phyloP scores from a whole-genome alignment of 2,888 invertebrate genomes.

The Melikaiella ostensackeni region DNA sequence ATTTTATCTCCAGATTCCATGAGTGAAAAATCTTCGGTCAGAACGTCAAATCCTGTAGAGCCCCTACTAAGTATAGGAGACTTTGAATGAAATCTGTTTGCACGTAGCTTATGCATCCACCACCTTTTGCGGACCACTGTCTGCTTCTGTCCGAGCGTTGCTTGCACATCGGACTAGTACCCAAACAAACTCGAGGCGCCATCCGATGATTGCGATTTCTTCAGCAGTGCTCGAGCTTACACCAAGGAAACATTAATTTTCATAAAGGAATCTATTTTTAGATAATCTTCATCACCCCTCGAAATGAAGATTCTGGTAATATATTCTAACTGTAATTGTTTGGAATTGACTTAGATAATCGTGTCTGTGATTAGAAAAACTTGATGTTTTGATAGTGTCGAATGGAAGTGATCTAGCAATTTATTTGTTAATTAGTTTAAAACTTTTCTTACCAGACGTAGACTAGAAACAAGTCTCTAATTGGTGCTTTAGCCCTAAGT shows the following conservation, averaged over 20 bases:
- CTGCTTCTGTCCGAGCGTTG: slow-evolving; percentile 58
- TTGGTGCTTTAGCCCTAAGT: background rate
- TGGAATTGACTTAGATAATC: no score
- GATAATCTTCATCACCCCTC: slow-evolving; percentile 52
- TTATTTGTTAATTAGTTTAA: no score
- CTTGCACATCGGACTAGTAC: slow-evolving; percentile 64
- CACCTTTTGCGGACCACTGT: slow-evolving; percentile 61
- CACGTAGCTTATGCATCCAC: slow-evolving; percentile 64
- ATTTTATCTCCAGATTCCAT: background rate
- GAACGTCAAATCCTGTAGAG: slow-evolving; percentile 24
- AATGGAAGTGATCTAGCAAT: no score
- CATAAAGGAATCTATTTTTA: background rate
- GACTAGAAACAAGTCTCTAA: background rate
- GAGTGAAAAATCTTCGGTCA: slow-evolving; percentile 1
- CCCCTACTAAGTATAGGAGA: slow-evolving; percentile 41
- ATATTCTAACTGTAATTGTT: no score
- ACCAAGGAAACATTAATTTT: slow-evolving; percentile 22
- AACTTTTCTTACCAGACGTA: no score
- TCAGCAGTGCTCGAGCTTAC: slow-evolving; percentile 13
- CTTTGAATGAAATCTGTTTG: slow-evolving; percentile 65
- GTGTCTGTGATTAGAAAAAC: no score
- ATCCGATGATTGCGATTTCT: slow-evolving; percentile 44
- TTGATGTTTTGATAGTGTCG: no score
- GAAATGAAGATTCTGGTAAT: background rate
- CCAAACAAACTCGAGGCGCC: slow-evolving; percentile 55